phyloP scores from a whole-genome alignment of 2,888 invertebrate species.

The Monochamus alternatus region DNA sequence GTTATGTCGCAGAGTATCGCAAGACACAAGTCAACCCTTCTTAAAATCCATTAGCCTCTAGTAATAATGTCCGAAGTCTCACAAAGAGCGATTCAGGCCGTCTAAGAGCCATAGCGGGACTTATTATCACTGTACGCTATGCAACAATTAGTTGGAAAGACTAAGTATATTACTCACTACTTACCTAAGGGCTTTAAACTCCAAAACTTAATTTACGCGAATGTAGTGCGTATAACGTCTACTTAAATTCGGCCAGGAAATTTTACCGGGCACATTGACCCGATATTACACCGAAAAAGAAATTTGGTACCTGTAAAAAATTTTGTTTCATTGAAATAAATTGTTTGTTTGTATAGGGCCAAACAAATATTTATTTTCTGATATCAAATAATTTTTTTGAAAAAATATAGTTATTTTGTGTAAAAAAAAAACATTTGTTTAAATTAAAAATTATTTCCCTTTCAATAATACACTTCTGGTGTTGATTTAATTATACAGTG shows the following conservation, averaged over 20 bases:
- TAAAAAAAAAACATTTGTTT: no score
- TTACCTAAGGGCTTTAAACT: slow-evolving; percentile 70
- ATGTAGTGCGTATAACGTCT: slow-evolving; percentile 54
- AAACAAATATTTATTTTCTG: no score
- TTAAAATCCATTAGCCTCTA: slow-evolving; percentile 72
- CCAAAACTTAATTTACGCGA: slow-evolving; percentile 69
- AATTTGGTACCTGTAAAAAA: no score
- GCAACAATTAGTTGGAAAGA: slow-evolving; percentile 70
- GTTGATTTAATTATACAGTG: no score
- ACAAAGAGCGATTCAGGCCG: slow-evolving; percentile 70
- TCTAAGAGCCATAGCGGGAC: slow-evolving; percentile 70
- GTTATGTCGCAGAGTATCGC: slow-evolving; percentile 30
- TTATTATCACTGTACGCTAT: slow-evolving; percentile 69
- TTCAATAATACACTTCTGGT: no score
- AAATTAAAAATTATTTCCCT: no score
- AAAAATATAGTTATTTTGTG: no score
- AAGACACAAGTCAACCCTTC: slow-evolving; percentile 68
- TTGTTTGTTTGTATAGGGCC: no score
- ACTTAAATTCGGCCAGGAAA: background rate
- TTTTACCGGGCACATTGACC: background rate
- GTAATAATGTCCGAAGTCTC: slow-evolving; percentile 72
- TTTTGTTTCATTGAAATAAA: no score
- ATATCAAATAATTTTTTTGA: no score
- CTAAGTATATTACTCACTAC: slow-evolving; percentile 72
- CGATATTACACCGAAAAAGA: background rate